A percentile compares a stretch with the other conserved stretches of the same genome.
These are phyloP conservation scores for Oncorhynchus masou DNA, from an alignment of 2,113 vertebrate species.

Conservation along the genomic window DNA sequence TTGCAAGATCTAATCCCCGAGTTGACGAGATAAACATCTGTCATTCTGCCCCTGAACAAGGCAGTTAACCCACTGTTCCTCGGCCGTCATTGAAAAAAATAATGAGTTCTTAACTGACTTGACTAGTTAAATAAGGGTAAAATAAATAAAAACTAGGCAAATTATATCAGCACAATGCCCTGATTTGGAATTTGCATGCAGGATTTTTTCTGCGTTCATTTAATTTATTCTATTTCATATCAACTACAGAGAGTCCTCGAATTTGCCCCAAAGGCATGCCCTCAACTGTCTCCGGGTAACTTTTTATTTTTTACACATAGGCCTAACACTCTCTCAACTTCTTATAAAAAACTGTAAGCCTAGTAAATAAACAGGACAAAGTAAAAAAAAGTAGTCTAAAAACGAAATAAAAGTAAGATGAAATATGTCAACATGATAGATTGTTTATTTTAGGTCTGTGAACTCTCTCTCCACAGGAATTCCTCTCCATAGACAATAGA, in stretches of 20 bases:
- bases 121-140: too few relatives aligned
- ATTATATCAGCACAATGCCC: not conserved
- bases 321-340: too few relatives aligned
- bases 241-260: not conserved
- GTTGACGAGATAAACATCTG: too few relatives aligned
- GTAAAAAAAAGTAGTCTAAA: too few relatives aligned
- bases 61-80: too few relatives aligned
- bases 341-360: not conserved
- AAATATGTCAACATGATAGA: not conserved
- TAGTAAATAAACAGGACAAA: too few relatives aligned
- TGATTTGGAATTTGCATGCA: not conserved
- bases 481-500: slow-evolving; percentile 4
- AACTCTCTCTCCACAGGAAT: not conserved
- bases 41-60: too few relatives aligned
- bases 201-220: not conserved
- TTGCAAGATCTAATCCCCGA: too few relatives aligned
- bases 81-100: too few relatives aligned
- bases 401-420: not conserved
- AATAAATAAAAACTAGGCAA: too few relatives aligned
- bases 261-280: not conserved
- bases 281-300: not conserved
- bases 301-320: not conserved
- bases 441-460: not conserved
- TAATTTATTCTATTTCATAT: not conserved
- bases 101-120: too few relatives aligned